These are phyloP conservation scores for Hoplostethus atlanticus DNA, from an alignment of 2,797 vertebrate genomes.

Conservation along the genomic window DNA sequence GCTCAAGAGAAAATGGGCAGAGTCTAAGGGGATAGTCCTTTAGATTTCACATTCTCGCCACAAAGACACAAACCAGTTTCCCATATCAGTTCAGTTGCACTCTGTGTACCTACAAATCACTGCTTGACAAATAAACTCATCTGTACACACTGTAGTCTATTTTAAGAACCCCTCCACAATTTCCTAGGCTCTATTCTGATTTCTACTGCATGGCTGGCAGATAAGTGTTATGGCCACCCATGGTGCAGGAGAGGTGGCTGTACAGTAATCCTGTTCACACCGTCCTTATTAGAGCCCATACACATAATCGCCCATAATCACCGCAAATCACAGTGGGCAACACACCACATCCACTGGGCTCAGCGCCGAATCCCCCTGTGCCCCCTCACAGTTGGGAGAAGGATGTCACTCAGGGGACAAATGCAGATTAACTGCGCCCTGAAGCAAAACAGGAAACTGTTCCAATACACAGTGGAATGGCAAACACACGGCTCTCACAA, in stretches of 20 bases:
- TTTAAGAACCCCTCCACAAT: background rate
- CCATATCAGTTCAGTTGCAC: background rate
- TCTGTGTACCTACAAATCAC: conserved; percentile 8
- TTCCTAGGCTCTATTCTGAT: background rate
- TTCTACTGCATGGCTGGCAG: background rate
- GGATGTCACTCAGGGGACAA: conserved; percentile 62
- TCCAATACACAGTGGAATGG: conserved; percentile 36
- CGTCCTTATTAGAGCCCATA: conserved; percentile 4
- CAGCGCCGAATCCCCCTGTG: background rate
- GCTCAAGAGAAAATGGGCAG: too few relatives aligned
- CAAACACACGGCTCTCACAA: conserved; percentile 31
- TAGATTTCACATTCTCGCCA: background rate
- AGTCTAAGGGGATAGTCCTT: too few relatives aligned
- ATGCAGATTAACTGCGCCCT: conserved; percentile 65
- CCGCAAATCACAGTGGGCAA: conserved; percentile 3
- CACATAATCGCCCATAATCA: conserved; percentile 12
- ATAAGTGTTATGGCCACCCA: conserved; percentile 18
- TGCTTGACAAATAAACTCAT: conserved; percentile 1
- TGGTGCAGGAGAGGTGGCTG: background rate
- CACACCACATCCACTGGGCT: conserved; percentile 25
- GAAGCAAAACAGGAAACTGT: conserved; percentile 59
- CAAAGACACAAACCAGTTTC: conserved; percentile 15
- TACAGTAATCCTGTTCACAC: background rate
- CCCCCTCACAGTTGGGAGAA: conserved; percentile 29
- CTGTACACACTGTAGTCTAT: conserved; percentile 12